Conservation (phyloP, 2,113 vertebrate species). For the Chiloscyllium plagiosum region DNA sequence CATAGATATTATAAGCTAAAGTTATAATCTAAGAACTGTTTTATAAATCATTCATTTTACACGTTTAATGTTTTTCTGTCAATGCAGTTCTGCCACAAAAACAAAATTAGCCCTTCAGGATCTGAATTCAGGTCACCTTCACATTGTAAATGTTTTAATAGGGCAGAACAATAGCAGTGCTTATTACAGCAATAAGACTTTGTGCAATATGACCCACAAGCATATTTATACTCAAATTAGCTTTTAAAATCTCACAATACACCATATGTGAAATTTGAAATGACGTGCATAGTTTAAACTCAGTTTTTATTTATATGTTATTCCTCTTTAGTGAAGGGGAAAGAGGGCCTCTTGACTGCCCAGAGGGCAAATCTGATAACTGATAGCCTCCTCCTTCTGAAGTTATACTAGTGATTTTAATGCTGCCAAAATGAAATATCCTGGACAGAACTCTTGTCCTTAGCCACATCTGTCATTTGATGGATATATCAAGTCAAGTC, state of each 20-base stretch:
- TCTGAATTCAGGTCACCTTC: background rate
- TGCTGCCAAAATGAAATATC: background rate
- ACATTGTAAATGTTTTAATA: conserved; percentile 21
- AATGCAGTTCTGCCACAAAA: background rate
- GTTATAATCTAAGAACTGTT: background rate
- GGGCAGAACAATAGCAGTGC: background rate
- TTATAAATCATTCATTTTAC: background rate
- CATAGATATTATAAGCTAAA: background rate
- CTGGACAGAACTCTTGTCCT: conserved; percentile 12
- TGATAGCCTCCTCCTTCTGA: background rate
- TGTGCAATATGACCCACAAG: background rate
- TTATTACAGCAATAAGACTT: background rate
- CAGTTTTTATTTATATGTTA: background rate
- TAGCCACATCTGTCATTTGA: background rate
- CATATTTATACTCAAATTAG: background rate
- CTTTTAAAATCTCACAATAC: background rate
- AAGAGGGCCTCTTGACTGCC: conserved; percentile 10
- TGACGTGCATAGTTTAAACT: background rate
- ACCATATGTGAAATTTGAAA: background rate
- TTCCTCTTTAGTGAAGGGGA: background rate
- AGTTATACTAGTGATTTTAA: background rate
- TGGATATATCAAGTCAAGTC: conserved; percentile 6
- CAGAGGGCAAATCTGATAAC: background rate
- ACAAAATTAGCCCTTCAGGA: background rate
- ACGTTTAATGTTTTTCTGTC: background rate